phyloP scores from a whole-genome alignment of 1,140 invertebrate genomes.

The Caenorhabditis latens region DNA sequence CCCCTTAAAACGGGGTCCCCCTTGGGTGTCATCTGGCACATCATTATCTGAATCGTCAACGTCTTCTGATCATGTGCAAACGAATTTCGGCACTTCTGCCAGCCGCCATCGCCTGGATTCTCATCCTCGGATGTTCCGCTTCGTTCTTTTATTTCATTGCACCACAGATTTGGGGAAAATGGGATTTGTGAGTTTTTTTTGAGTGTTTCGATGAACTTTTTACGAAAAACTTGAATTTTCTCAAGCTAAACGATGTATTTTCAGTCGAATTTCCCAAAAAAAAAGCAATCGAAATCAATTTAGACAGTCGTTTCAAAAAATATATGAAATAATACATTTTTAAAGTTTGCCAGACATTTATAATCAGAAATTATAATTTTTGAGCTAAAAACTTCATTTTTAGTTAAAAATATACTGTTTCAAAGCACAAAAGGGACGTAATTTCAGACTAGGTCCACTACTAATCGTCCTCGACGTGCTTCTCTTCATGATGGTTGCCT shows the following conservation, averaged over 20 bases:
- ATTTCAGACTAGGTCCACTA: constrained; percentile 81
- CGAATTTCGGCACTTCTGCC: constrained; percentile 80
- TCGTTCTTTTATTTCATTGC: constrained; percentile 92
- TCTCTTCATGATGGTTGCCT: constrained; percentile 94
- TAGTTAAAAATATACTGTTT: not conserved
- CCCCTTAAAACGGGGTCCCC: no score
- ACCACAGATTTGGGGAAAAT: constrained; percentile 63
- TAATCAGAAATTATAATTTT: no score
- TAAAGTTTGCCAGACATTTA: no score
- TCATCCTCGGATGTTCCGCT: constrained; percentile 89
- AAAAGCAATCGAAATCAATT: no score
- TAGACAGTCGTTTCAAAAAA: no score
- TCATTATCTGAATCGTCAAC: not conserved
- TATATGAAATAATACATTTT: no score
- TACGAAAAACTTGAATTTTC: no score
- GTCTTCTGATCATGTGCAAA: constrained; percentile 63
- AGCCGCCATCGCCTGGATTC: constrained; percentile 93
- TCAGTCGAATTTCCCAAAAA: no score
- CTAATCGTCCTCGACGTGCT: constrained; percentile 92
- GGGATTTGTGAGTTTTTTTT: not conserved
- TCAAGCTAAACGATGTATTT: no score
- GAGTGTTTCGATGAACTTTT: no score
- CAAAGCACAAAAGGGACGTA: no score
- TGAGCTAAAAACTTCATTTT: no score
- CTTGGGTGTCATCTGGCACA: not conserved